These are phyloP conservation scores for Petroica traversi DNA, from an alignment of 2,113 vertebrate genomes.

Conservation along the genomic window DNA sequence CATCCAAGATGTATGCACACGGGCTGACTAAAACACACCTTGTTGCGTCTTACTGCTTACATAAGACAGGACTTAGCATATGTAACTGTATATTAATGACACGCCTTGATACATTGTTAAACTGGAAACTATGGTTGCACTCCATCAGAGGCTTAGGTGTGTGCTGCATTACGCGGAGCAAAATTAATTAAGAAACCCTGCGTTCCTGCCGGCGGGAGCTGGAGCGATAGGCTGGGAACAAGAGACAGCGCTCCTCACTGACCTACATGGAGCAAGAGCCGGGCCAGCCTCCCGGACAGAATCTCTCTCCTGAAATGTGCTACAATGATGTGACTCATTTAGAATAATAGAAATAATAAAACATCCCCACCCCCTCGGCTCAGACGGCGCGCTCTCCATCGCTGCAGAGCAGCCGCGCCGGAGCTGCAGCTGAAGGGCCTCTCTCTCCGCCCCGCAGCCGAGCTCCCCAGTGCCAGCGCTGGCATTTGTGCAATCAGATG, in stretches of 20 bases:
- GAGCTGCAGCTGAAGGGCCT: not conserved
- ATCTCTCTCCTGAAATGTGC: not conserved
- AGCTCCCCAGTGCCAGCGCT: not conserved
- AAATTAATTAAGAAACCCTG: constrained; percentile 18
- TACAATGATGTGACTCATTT: not conserved
- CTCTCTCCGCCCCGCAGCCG: not conserved
- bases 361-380: accelerated
- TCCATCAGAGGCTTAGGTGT: constrained; percentile 11
- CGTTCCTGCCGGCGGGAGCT: not conserved
- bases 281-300: not conserved
- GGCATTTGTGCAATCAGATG: not conserved
- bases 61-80: constrained; percentile 7
- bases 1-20: not conserved
- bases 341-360: not conserved
- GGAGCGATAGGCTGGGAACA: not conserved
- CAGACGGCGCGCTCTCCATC: not conserved
- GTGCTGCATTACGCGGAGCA: not conserved
- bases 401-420: not conserved
- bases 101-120: not conserved
- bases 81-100: constrained; percentile 45
- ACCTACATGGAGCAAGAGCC: not conserved
- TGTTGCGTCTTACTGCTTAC: constrained; percentile 10
- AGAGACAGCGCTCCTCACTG: not conserved
- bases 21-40: not conserved
- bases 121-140: constrained; percentile 27